Base-by-base conservation (phyloP, 2,888 invertebrate species). In the Epistrophe grossulariae region DNA sequence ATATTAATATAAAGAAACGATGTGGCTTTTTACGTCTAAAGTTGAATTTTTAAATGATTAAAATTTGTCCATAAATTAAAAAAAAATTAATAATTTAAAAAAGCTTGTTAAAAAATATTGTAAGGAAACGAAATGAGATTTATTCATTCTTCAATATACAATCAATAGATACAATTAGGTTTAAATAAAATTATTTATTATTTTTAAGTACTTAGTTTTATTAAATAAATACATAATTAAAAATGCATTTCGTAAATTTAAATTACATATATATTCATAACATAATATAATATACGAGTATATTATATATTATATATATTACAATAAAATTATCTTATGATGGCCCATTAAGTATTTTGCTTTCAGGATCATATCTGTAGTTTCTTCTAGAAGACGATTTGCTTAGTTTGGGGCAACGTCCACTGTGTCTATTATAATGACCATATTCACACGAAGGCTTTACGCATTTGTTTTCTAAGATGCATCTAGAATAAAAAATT, bases 361-460 rank as follows among this genome's bases (percentile, higher is more conserved):
- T 31, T 28, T 38, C 17, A 19, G 15, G 15, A 31, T 55, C 15
- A 68, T 84, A 90, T 74, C 90, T 89, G 68, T 89, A 88, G 55
- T 90, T 89, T 70, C 83, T 84, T 10, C 76, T 88, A n/a, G 84
- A 59, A 28, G 70, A 52, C 11, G 71, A 60, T 70, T 83, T 79
- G 66, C 89, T 88, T 11, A 87, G 82, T 10, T 89, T 91, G n/a
- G 93, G 93, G 81, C 93, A 93, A n/a, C 93, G 91, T n/a, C 93
- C 93, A 15, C 87, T 89, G 57, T 89, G 89, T 38, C 68, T 84
- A 79, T 88, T 91, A 55, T 92, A 93, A 4, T 88, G 74, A 38
- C 93, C 93, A 70, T 90, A 91, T 64, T 90, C 92, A 88, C 92
- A 93, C 35, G 89, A 90, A 15, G 93, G 93, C 17, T 89, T 88